Evolutionary conservation across 2,113 vertebrate genomes (phyloP).

Genomic region (Pogonocichla stellata): DNA sequence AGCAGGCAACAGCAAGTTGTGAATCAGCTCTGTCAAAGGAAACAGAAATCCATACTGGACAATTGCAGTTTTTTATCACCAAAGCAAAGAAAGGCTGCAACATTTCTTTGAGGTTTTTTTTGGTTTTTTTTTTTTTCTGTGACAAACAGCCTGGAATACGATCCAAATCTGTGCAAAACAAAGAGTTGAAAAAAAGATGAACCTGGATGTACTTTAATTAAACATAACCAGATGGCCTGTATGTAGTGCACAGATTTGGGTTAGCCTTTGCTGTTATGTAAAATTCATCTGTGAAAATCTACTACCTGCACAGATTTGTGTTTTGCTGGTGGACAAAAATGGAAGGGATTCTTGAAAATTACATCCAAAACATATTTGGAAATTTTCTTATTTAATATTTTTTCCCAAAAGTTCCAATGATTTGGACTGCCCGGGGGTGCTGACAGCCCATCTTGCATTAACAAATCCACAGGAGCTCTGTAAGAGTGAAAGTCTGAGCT

Average conservation of each 20-base stretch:
- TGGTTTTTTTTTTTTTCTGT: not conserved
- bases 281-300: not conserved
- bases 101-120: not conserved
- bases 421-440: not conserved
- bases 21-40: not conserved
- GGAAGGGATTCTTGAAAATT: not conserved
- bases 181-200: not conserved
- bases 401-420: not conserved
- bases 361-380: not conserved
- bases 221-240: not conserved
- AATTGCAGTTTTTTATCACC: not conserved
- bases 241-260: not conserved
- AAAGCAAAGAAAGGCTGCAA: not conserved
- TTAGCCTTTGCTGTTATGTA: not conserved
- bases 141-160: not conserved
- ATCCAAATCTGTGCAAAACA: not conserved
- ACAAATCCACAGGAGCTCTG: rapidly evolving
- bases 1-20: not conserved
- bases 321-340: not conserved
- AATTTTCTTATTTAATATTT: not conserved
- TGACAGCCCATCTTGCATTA: not conserved
- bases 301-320: not conserved
- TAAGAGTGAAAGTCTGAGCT: not conserved
- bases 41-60: not conserved
- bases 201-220: not conserved